phyloP scores from a whole-genome alignment of 2,888 invertebrate genomes.

The Limulus polyphemus region DNA sequence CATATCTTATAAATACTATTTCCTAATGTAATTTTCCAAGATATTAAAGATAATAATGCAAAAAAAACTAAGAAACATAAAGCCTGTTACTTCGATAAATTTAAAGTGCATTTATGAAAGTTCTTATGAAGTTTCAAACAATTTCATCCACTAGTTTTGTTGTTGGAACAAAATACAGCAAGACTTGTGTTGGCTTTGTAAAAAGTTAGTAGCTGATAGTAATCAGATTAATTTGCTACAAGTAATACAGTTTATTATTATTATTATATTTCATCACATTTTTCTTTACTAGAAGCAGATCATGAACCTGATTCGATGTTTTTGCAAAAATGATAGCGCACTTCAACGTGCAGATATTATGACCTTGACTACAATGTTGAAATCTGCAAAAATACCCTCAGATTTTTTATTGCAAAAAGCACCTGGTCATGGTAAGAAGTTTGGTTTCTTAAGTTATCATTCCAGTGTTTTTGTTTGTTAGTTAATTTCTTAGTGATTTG shows the following conservation, averaged over 20 bases:
- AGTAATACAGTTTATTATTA: not conserved
- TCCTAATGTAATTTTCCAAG: too few species aligned
- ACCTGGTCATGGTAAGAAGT: slow-evolving; percentile 37
- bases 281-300: slow-evolving; percentile 44
- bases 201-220: too few species aligned
- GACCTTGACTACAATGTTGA: slow-evolving; percentile 59
- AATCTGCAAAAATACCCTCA: slow-evolving; percentile 53
- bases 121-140: too few species aligned
- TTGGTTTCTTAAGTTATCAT: slow-evolving; percentile 4
- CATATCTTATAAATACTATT: too few species aligned
- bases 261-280: not conserved
- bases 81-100: too few species aligned
- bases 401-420: slow-evolving; percentile 38
- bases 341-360: slow-evolving; percentile 55
- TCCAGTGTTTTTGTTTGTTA: slow-evolving; percentile 11
- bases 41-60: too few species aligned
- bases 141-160: too few species aligned
- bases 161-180: too few species aligned
- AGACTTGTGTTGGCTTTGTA: too few species aligned
- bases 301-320: slow-evolving; percentile 52
- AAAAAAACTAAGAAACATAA: too few species aligned
- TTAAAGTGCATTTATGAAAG: too few species aligned
- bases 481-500: slow-evolving; percentile 7
- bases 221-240: not conserved
- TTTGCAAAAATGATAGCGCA: slow-evolving; percentile 50